Percentiles rank a stretch among this genome's conserved stretches.
phyloP scores from a whole-genome alignment of 2,888 invertebrate genomes.

The Leptogaster cylindrica region DNA sequence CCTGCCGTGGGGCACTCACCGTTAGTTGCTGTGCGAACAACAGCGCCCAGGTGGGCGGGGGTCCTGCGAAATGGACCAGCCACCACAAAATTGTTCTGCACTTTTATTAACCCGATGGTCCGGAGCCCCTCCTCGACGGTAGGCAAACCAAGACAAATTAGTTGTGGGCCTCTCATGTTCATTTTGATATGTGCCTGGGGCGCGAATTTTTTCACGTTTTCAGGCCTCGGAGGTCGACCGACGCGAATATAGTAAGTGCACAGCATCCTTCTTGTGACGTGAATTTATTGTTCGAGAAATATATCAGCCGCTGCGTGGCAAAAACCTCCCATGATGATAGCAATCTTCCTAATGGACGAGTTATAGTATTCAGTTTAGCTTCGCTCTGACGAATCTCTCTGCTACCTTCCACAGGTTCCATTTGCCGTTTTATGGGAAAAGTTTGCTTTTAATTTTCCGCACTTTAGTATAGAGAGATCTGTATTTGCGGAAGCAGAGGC shows the following conservation, averaged over 20 bases:
- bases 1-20: neutral
- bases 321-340: neutral
- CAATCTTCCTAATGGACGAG: constrained; percentile 32
- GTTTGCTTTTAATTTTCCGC: constrained; percentile 12
- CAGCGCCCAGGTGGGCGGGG: neutral
- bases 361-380: constrained; percentile 16
- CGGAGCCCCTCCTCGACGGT: neutral
- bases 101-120: constrained; percentile 33
- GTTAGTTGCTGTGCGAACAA: neutral
- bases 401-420: neutral
- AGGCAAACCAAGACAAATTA: constrained; percentile 17
- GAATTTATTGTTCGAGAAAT: constrained; percentile 14
- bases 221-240: neutral
- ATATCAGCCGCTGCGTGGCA: neutral
- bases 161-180: constrained; percentile 6
- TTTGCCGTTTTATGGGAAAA: constrained; percentile 12
- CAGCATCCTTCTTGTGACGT: constrained; percentile 12
- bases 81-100: constrained; percentile 35
- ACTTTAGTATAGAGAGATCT: too few relatives aligned
- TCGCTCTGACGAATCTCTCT: neutral
- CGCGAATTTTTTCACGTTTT: constrained; percentile 16
- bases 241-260: constrained; percentile 22
- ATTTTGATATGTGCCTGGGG: constrained; percentile 7
- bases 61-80: constrained; percentile 13
- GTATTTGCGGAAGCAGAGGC: too few relatives aligned